Evolutionary conservation across 2,113 vertebrate genomes (phyloP).

Genomic region (Neodon shergylaensis): DNA sequence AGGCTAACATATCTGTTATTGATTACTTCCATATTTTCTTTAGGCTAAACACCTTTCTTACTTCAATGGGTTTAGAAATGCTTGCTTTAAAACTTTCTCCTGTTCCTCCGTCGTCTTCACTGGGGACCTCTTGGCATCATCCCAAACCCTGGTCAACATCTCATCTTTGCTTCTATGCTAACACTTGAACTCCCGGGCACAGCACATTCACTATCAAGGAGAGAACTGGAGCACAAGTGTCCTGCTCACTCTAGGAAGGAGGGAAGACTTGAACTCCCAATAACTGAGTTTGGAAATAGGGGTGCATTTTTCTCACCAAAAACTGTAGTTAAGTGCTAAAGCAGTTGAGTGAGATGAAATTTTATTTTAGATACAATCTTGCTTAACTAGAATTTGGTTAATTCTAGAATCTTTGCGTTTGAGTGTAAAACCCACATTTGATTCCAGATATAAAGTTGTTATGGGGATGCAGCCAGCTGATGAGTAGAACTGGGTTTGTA

Average conservation of each 20-base stretch:
- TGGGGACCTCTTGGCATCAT: neutral
- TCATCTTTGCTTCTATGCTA: neutral
- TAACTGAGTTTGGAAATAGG: neutral
- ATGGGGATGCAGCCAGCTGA: neutral
- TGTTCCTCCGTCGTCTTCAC: neutral
- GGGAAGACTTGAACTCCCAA: neutral
- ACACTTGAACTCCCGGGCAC: neutral
- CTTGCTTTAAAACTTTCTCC: neutral
- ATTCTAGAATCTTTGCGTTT: neutral
- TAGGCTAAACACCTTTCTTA: neutral
- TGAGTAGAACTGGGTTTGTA: neutral
- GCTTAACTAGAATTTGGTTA: constrained; percentile 32
- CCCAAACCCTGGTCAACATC: neutral
- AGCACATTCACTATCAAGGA: neutral
- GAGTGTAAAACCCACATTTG: constrained; percentile 41
- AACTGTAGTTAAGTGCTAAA: neutral
- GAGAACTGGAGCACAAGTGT: neutral
- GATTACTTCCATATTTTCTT: neutral
- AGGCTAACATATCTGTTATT: neutral
- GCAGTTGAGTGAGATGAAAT: neutral
- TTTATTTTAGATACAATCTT: neutral
- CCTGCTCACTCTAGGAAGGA: neutral
- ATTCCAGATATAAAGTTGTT: constrained; percentile 2
- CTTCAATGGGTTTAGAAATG: neutral
- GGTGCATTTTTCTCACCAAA: constrained; percentile 42